Base-by-base conservation (phyloP, 2,113 vertebrate species). In the Holacanthus passer region DNA sequence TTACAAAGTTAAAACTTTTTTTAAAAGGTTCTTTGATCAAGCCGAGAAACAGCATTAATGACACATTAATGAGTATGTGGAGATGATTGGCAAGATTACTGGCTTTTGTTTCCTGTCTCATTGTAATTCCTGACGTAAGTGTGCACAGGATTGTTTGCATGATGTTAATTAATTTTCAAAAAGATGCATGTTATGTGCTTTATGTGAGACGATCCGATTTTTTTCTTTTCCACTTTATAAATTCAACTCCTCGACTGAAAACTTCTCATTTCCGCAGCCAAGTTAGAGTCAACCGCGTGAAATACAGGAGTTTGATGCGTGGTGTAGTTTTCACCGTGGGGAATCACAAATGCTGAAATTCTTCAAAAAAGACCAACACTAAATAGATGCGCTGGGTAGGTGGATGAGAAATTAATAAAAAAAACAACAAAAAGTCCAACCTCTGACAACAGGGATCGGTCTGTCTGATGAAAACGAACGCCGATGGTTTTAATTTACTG, bases 401-500 rank as follows among this genome's bases (percentile, higher is more conserved):
- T 70, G 74, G 53, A 82, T 63, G 80, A 66, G 37, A 10, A 41
- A 41, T 11, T 41, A 41, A 8, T 2, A 69, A 77, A 39, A 73
- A 10, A 73, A 79, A 58, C 20, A 29, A 70, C 8, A 5, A 73
- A 56, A 60, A 19, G 14, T 31, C 32, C 79, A 69, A 82, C 63
- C 67, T 82, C 82, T 91, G 88, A 91, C 86, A 82, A 81, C 81
- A 82, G 80, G 85, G 82, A 89, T 84, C 47, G 16, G 82, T 73
- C 70, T 84, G 75, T 89, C 81, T 86, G 68, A 82, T 87, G 79
- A 88, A 91, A 89, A 93, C 39, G 63, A 90, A 90, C 87, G 84
- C 63, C 16, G 76, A 68, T 67, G 81, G 86, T 91, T 94, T 92
- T 91, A 92, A 91, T 93, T 92, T 89, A 92, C 84, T 73, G 92